Conservation (phyloP, 2,797 vertebrate species). For the Podarcis lilfordi region DNA sequence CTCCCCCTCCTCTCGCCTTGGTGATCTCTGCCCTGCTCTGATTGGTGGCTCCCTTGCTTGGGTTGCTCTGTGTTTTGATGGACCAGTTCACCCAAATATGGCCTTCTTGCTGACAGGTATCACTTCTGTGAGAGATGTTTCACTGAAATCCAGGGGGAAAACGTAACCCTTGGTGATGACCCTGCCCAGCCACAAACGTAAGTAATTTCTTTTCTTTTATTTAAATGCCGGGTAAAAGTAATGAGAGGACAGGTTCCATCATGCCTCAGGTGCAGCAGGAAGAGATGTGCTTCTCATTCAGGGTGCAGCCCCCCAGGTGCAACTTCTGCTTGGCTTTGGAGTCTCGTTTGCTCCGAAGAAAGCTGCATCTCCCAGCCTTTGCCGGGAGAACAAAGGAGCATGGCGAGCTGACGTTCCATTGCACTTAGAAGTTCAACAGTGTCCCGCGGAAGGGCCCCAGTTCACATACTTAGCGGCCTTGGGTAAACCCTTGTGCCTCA, state of each 20-base stretch:
- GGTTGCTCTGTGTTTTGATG: constrained; percentile 83
- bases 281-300: not conserved
- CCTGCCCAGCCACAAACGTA: constrained; percentile 98
- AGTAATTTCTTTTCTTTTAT: constrained; percentile 71
- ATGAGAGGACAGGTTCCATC: not conserved
- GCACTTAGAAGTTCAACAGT: too few species aligned
- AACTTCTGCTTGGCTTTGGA: not conserved
- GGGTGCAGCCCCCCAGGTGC: not conserved
- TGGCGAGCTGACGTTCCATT: not conserved
- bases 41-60: constrained; percentile 85
- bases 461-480: not conserved
- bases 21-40: constrained; percentile 83
- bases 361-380: not conserved
- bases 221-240: accelerated
- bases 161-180: constrained; percentile 97
- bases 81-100: constrained; percentile 84
- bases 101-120: constrained; percentile 89
- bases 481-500: not conserved
- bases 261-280: not conserved
- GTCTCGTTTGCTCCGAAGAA: not conserved
- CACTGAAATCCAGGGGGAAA: constrained; percentile 99
- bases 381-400: too few species aligned
- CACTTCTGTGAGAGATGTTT: constrained; percentile 99
- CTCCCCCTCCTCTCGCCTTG: constrained; percentile 81
- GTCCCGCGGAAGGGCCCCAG: not conserved